Base-by-base conservation (phyloP, 2,888 invertebrate genomes). In the Acronicta leporina region DNA sequence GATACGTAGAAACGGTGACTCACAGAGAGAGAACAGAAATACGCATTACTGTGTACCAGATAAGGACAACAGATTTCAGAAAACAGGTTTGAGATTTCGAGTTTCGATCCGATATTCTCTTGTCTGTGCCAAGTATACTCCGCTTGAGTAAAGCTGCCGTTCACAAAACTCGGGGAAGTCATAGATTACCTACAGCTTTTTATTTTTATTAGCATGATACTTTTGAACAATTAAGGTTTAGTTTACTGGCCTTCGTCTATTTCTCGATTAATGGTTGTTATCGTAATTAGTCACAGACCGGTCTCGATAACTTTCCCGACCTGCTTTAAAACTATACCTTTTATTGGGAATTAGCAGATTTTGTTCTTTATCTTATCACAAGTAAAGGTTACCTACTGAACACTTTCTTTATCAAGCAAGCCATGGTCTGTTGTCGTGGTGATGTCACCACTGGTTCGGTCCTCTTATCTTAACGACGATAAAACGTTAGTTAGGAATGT, bases 41-140 rank as follows among this genome's bases (percentile, higher is more conserved):
- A 86, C 82, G 66, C 75, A 78, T 74, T 70, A 63, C 65, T 66
- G 75, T 73, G 76, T 63, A 86, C 67, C 68, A 82, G 90, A 93
- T 79, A 87, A 86, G 87, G 92, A 93, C 83, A 83, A 76, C 67
- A 81, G 80, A 87, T 81, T 74, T 79, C 82, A 87, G 84, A 88
- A 87, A 94, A 93, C 94, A 90, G 92, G 93, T 94, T 94, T 87
- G 82, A 88, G 90, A 94, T 92, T 94, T 94, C 94, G 92, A 93
- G 92, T 94, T 92, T 91, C 90, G 90, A 94, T 92, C 90, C 92
- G 91, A 94, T 94, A 94, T 87, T 92, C 93, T 92, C 91, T 90
- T 87, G 92, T 89, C 92, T 92, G 88, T 87, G 86, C 87, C 87
- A 86, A 92, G 91, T 87, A 86, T 84, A 89, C 87, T 87, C 85